These are phyloP conservation scores for Amazona finschi DNA, from an alignment of 2,797 vertebrate species.

Conservation along the genomic window DNA sequence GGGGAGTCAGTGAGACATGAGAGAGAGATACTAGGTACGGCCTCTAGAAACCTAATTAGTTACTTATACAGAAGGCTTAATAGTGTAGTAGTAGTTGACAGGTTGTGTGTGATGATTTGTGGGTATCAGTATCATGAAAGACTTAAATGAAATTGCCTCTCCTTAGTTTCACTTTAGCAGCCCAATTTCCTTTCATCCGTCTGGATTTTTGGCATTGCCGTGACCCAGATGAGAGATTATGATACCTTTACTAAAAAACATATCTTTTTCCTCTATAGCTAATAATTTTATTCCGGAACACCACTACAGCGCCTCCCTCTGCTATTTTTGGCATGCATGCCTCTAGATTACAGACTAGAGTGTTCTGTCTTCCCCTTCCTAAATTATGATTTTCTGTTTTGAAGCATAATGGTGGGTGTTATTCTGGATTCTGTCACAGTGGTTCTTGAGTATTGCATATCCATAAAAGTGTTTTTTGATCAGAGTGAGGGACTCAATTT, in stretches of 20 bases:
- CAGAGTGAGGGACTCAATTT: neutral
- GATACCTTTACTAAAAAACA: neutral
- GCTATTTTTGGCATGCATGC: neutral
- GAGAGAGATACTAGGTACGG: neutral
- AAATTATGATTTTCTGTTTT: neutral
- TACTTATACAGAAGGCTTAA: neutral
- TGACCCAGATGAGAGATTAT: neutral
- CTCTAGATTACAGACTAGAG: neutral
- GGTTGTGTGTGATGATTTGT: neutral
- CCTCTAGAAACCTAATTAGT: neutral
- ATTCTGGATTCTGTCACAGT: neutral
- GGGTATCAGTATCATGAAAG: neutral
- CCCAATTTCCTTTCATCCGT: neutral
- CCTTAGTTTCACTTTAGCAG: neutral
- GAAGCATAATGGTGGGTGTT: neutral
- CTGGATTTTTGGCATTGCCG: neutral
- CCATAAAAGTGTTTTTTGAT: neutral
- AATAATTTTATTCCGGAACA: neutral
- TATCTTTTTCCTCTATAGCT: neutral
- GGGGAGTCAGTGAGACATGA: neutral
- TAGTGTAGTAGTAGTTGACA: neutral
- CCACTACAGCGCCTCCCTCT: neutral
- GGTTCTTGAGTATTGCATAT: neutral
- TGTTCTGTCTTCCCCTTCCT: neutral
- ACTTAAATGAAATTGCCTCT: neutral